phyloP scores from a whole-genome alignment of 2,113 vertebrate species.

The Platycercus adscitus region DNA sequence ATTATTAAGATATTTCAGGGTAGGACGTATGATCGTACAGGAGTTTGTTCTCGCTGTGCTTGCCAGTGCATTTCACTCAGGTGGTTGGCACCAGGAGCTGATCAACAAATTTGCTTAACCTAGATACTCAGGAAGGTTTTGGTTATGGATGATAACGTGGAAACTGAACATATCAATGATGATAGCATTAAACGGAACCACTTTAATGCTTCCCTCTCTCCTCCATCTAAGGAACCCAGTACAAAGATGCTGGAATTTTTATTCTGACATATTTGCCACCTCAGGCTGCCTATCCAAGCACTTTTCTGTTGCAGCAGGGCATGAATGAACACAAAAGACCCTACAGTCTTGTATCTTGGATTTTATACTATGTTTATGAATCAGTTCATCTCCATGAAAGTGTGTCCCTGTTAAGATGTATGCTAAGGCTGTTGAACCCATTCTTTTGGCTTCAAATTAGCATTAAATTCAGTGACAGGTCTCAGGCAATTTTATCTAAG shows the following conservation, averaged over 20 bases:
- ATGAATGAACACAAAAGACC: neutral
- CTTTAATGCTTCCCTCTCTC: neutral
- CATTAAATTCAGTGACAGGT: neutral
- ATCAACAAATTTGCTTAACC: neutral
- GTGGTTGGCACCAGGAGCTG: neutral
- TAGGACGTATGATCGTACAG: fast-evolving
- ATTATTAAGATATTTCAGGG: neutral
- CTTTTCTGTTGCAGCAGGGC: neutral
- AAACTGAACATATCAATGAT: neutral
- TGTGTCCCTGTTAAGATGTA: neutral
- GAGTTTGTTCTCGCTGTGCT: neutral
- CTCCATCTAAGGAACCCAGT: neutral
- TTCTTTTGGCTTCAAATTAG: neutral
- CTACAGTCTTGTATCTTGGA: neutral
- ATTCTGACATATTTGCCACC: neutral
- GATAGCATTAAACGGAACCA: no score
- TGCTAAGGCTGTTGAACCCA: neutral
- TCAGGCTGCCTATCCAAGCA: neutral
- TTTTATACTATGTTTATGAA: neutral
- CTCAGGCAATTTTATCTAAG: neutral
- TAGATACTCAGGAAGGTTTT: neutral
- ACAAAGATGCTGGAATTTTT: neutral
- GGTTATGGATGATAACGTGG: fast-evolving
- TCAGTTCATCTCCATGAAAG: neutral
- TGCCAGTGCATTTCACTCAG: neutral